Base-by-base conservation (phyloP, 2,113 vertebrate species). In the Hippoglossus stenolepis region DNA sequence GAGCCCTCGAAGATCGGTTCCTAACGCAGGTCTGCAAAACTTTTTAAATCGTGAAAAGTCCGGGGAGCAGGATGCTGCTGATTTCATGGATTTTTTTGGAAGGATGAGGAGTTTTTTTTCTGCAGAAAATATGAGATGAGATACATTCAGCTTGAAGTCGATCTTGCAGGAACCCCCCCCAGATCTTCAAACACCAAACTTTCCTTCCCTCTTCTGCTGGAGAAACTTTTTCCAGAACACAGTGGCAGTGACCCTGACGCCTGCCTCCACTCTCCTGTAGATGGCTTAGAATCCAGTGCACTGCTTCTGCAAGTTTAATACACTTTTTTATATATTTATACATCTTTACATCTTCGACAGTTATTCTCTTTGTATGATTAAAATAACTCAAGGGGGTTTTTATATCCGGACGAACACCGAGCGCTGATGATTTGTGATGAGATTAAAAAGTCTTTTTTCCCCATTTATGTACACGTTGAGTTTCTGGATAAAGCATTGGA, bases 221-320 rank as follows among this genome's bases (percentile, higher is more conserved):
- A 28, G 70, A 49, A 28, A 23, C 43, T 0, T 2, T 57, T 57
- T 64, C 21, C 61, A 38, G 56, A 49, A 73, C 80, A 24, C 59
- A 24, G 57, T n/a, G 57, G 57, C 38, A n/a, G 66, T 20, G 14
- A 17, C 69, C 54, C 67, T 3, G 54, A 14, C 40, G 10, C 69
- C 63, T 63, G 49, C 70, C 47, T 53, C 21, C 43, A 69, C 79
- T 71, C 91, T 89, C 89, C 70, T 82, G 70, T 70, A 47, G 88
- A 94, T 93, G 93, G 93, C 93, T 94, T 94, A 85, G 84, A 91
- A 91, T 94, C 91, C 92, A 92, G 89, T 92, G 90, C 90, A 89
- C 90, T 87, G 85, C 87, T 89, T 93, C 87, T 90, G 90, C 89
- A 91, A 89, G 73, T 59, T 84, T 69, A 79, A 82, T 80, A 85